phyloP scores from a whole-genome alignment of 2,797 vertebrate genomes.

The Sebastolobus alascanus region DNA sequence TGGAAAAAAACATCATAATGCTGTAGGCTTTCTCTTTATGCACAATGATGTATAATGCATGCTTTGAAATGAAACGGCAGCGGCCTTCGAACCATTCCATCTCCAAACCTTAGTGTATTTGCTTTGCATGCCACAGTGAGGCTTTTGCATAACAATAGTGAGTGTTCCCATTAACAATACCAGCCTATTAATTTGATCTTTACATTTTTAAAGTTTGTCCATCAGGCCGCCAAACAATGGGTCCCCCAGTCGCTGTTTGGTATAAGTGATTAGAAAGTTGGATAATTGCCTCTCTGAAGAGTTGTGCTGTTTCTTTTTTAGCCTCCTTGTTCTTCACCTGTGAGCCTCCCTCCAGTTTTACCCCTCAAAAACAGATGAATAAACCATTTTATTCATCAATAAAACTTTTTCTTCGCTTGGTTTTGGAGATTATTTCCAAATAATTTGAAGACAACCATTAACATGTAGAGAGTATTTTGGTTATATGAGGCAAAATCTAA shows the following conservation, averaged over 20 bases:
- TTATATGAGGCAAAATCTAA: not conserved
- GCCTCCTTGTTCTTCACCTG: constrained; percentile 36
- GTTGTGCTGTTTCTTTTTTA: constrained; percentile 49
- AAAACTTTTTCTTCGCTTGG: not conserved
- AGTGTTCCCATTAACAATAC: constrained; percentile 80
- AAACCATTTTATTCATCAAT: constrained; percentile 25
- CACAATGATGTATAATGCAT: constrained; percentile 89
- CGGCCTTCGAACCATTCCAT: constrained; percentile 85
- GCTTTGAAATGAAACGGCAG: constrained; percentile 87
- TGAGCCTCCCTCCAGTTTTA: constrained; percentile 27
- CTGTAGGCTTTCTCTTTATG: constrained; percentile 88
- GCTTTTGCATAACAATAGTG: constrained; percentile 86
- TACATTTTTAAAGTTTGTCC: constrained; percentile 84
- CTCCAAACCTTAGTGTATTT: constrained; percentile 83
- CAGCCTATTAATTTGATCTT: constrained; percentile 82
- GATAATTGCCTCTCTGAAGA: constrained; percentile 80
- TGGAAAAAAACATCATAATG: constrained; percentile 84
- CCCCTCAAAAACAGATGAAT: constrained; percentile 34
- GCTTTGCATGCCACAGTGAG: constrained; percentile 84
- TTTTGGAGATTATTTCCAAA: constrained; percentile 14
- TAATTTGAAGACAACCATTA: not conserved
- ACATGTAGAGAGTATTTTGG: not conserved
- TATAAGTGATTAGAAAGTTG: constrained; percentile 76
- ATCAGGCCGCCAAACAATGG: constrained; percentile 75
- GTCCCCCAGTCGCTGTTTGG: constrained; percentile 64